Percentiles rank a stretch among this genome's conserved stretches.
These are phyloP conservation scores for Ammospiza maritima DNA, from an alignment of 2,797 vertebrate species.

Conservation along the genomic window DNA sequence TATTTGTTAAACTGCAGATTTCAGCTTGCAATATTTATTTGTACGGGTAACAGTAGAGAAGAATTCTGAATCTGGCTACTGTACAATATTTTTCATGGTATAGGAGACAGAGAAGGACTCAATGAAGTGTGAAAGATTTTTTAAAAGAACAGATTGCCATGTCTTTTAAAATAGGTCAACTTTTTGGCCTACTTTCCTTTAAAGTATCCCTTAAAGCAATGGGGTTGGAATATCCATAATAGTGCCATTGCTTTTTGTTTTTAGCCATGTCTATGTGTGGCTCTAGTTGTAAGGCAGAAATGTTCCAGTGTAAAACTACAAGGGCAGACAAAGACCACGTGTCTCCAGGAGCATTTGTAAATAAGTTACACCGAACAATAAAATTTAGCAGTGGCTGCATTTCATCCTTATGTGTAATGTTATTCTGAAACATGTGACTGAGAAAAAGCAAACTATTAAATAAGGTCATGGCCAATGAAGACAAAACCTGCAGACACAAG, in stretches of 20 bases:
- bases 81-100: slow-evolving; percentile 15
- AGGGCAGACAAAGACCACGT: not conserved
- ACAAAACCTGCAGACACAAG: not conserved
- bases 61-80: slow-evolving; percentile 5
- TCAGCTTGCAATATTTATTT: not conserved
- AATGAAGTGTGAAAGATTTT: slow-evolving; percentile 58
- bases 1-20: not conserved
- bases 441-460: not conserved
- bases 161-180: slow-evolving; percentile 69
- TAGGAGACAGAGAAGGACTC: slow-evolving; percentile 15
- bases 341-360: not conserved
- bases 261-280: not conserved
- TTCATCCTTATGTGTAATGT: not conserved
- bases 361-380: not conserved
- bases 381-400: not conserved
- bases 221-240: not conserved
- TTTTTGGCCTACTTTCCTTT: slow-evolving; percentile 66
- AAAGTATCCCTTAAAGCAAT: slow-evolving; percentile 53
- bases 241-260: not conserved
- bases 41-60: not conserved
- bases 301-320: not conserved
- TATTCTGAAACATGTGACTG: not conserved
- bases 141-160: slow-evolving; percentile 68
- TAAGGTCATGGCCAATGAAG: not conserved
- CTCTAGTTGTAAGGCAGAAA: not conserved